Evolutionary conservation across 2,113 vertebrate genomes (phyloP).

Genomic region (Narcine bancroftii): DNA sequence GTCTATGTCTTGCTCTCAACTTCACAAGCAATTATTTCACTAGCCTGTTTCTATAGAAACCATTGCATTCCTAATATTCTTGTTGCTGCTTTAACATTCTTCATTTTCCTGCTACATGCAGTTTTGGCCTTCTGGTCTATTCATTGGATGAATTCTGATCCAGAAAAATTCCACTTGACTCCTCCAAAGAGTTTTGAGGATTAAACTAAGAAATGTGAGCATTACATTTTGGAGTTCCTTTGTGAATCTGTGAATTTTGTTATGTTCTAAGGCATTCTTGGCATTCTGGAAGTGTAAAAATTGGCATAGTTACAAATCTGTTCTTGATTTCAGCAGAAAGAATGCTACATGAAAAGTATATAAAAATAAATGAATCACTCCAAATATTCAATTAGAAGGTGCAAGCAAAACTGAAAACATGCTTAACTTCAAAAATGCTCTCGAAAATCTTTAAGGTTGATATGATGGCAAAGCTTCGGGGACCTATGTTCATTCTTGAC

Average conservation of each 20-base stretch:
- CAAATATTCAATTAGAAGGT: not conserved
- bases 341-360: not conserved
- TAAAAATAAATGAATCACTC: not conserved
- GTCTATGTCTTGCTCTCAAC: not conserved
- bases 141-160: not conserved
- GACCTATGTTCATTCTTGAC: no score
- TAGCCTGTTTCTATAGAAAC: not conserved
- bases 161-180: not conserved
- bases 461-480: no score
- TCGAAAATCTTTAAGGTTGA: not conserved
- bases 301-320: not conserved
- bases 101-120: not conserved
- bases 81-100: not conserved
- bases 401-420: not conserved
- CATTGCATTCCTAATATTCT: not conserved
- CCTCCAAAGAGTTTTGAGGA: not conserved
- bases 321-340: not conserved
- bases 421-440: not conserved
- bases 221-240: not conserved
- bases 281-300: not conserved
- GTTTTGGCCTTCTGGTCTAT: not conserved
- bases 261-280: not conserved
- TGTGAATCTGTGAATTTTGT: not conserved
- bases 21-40: not conserved
- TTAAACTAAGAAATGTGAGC: not conserved